phyloP scores from a whole-genome alignment of 1,140 invertebrate species.

The Tigriopus japonicus region DNA sequence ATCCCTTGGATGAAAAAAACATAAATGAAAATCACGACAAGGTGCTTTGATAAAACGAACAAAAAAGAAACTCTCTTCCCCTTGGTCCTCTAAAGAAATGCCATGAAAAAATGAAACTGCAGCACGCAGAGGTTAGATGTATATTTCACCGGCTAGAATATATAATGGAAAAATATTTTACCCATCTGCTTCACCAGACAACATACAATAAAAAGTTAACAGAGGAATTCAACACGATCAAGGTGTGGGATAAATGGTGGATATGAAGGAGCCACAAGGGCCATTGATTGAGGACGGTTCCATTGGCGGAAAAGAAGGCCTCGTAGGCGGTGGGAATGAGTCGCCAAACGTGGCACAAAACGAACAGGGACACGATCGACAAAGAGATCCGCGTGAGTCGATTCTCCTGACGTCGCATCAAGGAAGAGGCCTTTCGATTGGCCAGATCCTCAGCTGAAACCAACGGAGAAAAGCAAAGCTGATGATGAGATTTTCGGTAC shows the following conservation, averaged over 20 bases:
- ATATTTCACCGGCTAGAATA: background rate
- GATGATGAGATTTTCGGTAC: too few relatives aligned
- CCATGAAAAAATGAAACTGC: background rate
- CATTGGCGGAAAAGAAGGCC: background rate
- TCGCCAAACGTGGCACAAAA: constrained; percentile 7
- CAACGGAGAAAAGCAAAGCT: too few relatives aligned
- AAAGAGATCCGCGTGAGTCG: constrained; percentile 7
- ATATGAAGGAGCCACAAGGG: background rate
- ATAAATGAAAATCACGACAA: too few relatives aligned
- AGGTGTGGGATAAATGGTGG: background rate
- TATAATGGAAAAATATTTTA: too few relatives aligned
- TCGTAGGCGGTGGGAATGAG: constrained; percentile 8
- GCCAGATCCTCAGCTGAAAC: too few relatives aligned
- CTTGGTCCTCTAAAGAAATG: background rate
- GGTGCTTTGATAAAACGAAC: background rate
- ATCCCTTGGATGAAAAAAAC: constrained; percentile 28
- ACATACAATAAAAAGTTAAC: background rate
- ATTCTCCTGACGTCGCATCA: constrained; percentile 7
- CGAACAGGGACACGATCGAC: constrained; percentile 1
- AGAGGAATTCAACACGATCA: background rate
- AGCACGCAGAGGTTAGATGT: background rate
- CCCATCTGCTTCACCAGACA: background rate
- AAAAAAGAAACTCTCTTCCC: background rate
- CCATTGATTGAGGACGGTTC: background rate
- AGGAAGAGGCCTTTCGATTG: background rate